Percentiles rank a stretch among this genome's conserved stretches.
These are phyloP conservation scores for Lagopus leucura DNA, from an alignment of 2,113 vertebrate species.

Conservation along the genomic window DNA sequence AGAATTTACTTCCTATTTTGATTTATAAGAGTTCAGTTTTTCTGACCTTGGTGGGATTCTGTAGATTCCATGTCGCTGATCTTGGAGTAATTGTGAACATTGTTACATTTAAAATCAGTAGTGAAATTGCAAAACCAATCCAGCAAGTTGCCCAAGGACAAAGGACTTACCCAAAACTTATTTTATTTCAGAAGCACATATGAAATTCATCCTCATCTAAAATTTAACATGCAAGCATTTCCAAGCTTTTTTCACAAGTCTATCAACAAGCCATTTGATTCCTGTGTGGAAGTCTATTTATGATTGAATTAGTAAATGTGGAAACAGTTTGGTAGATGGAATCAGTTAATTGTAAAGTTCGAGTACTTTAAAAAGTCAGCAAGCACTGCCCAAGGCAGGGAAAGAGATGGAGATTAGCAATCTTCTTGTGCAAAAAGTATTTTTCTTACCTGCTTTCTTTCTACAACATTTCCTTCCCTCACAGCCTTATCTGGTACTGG, in stretches of 20 bases:
- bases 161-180: not conserved
- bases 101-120: not conserved
- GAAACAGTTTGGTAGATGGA: not conserved
- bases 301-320: not conserved
- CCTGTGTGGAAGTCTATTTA: not conserved
- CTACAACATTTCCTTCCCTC: not conserved
- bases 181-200: constrained; percentile 5
- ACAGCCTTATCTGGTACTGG: not conserved
- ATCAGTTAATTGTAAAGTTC: not conserved
- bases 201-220: rapidly evolving
- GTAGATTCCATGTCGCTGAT: not conserved
- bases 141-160: not conserved
- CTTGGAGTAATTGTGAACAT: not conserved
- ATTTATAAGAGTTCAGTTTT: not conserved
- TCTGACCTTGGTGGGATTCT: not conserved
- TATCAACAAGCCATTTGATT: not conserved
- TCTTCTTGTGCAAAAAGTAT: not conserved
- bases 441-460: not conserved
- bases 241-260: not conserved
- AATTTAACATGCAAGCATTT: not conserved
- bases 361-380: not conserved
- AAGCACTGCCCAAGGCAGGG: not conserved
- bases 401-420: not conserved
- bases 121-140: not conserved
- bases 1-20: not conserved